Evolutionary conservation across 2,113 vertebrate genomes (phyloP).

Genomic region (Pampusana beccarii): DNA sequence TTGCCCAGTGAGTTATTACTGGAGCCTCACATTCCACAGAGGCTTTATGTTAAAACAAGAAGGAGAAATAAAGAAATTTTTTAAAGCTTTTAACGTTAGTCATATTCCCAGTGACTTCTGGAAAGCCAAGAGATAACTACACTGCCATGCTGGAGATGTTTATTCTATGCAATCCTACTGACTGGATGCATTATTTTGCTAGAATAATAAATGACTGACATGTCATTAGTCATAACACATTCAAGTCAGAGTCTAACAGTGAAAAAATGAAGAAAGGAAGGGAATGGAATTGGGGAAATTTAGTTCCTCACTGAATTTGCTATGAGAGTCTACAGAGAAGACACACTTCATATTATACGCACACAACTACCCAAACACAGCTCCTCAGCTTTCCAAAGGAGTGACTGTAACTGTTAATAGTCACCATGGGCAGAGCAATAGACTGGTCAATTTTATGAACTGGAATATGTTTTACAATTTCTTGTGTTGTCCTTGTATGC

Average conservation of each 20-base stretch:
- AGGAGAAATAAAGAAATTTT: not conserved
- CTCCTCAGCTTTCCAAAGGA: not conserved
- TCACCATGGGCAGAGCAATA: not conserved
- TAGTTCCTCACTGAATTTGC: not conserved
- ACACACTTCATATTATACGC: not conserved
- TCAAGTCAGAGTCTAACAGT: not conserved
- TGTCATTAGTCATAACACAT: not conserved
- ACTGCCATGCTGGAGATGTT: not conserved
- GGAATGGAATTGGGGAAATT: not conserved
- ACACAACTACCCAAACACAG: not conserved
- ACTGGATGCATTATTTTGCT: not conserved
- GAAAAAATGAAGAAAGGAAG: not conserved
- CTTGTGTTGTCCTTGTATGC: not conserved
- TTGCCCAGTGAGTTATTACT: constrained; percentile 10
- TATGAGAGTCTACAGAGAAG: not conserved
- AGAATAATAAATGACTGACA: not conserved
- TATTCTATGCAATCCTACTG: not conserved
- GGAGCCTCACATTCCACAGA: not conserved
- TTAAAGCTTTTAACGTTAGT: not conserved
- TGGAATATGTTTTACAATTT: not conserved
- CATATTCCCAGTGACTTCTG: not conserved
- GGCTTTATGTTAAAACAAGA: not conserved
- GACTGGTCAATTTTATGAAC: not conserved
- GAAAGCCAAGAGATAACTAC: constrained; percentile 29
- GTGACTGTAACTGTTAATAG: not conserved